Base-by-base conservation (phyloP, 2,888 invertebrate species). In the Orthosia gothica region DNA sequence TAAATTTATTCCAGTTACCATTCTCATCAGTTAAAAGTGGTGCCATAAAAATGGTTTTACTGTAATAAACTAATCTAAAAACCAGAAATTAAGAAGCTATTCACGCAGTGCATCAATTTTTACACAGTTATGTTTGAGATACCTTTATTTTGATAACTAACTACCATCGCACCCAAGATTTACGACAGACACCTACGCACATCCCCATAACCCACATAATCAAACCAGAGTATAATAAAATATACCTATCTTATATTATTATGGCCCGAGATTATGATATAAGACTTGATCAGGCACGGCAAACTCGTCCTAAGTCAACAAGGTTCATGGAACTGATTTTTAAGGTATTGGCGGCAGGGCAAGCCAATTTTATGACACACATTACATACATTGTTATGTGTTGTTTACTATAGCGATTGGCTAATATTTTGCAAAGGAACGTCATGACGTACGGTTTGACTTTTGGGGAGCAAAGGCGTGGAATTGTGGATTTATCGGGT, bases 261-360 rank as follows among this genome's bases (percentile, higher is more conserved):
- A 80, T 80, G 74, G 67, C 57, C 76, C 47, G 64, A 86, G 82
- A 86, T 86, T 88, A 88, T 82, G 71, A 69, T 23, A 76, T 75
- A 76, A 86, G 72, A 77, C 79, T 87, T 87, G 87, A 88, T 87
- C 82, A 76, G 59, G 58, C 45, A 65, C 71, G 54, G 78, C 76
- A 82, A 88, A 84, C 76, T 61, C 23, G 57, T 82, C 88, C 85
- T 87, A 88, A 79, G 77, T 86, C 84, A 88, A 87, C 82, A 87
- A 11, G 62, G 72, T 74, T 65, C 82, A 70, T 70, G 49, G 79
- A 58, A 74, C 81, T 76, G 70, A 68, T 73, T 67, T 59, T 68
- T 59, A 69, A 79, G 40, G 69, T 71, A 81, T 73, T 61, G 63
- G 74, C 65, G 64, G 55, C 71, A 64, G 26, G 61, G 64, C 61